Base-by-base conservation (phyloP, 2,888 invertebrate species). In the Nezara viridula region DNA sequence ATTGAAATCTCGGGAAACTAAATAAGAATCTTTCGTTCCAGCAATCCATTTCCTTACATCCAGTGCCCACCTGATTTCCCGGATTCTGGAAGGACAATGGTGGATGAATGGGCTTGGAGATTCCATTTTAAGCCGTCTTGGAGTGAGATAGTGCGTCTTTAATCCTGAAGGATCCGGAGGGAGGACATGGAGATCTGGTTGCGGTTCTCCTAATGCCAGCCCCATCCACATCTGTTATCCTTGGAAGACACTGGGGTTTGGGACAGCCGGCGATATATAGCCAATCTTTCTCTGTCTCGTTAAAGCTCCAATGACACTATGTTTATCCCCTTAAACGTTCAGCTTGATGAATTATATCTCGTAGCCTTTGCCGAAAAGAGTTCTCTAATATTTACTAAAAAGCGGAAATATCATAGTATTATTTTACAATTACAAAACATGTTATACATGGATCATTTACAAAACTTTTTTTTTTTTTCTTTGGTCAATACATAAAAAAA, bases 231-330 rank as follows among this genome's bases (percentile, higher is more conserved):
- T 81, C 81, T 44, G 81, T 81, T 81, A 81, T 47, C 81, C 81
- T 81, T n/a, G n/a, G 44, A 44, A 44, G 81, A 47, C 40, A 81
- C 44, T n/a, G n/a, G 44, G 44, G 44, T 21, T 16, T 16, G 44
- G 44, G 81, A 81, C 81, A 40, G 81, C 81, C 81, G n/a, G 44
- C 81, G 81, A 81, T 81, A 81, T 81, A 81, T 81, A 44, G 81
- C 81, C 81, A 81, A 81, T 81, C 81, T 81, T 81, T 81, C 81
- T 81, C 81, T 81, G 81, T 81, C 81, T 81, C 81, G 81, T 81
- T 81, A 81, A 81, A 81, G 44, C 81, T 81, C 81, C 81, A 81
- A 81, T 81, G 81, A 81, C 81, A 81, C 81, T n/a, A 81, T 81
- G 44, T 81, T 81, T 81, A 81, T 81, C 81, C 81, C 81, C 81